A percentile compares a stretch with the other conserved stretches of the same genome.
Evolutionary conservation across 2,113 vertebrate species (phyloP).

Genomic region (Macrotis lagotis): DNA sequence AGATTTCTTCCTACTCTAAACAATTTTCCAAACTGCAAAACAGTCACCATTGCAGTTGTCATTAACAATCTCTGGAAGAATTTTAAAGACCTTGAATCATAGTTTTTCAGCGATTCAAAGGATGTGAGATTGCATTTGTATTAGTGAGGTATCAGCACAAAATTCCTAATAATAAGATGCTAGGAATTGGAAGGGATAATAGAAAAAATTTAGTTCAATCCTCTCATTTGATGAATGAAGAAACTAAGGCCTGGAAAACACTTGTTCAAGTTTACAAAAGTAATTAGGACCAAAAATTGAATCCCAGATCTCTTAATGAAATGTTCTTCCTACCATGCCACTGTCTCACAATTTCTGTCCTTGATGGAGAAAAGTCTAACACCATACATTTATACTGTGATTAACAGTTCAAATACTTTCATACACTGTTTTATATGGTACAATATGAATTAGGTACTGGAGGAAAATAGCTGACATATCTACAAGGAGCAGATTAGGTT

Average conservation of each 20-base stretch:
- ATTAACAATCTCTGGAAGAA: neutral
- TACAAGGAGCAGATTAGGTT: neutral
- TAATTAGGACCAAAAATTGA: neutral
- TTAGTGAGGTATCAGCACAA: neutral
- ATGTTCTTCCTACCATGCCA: neutral
- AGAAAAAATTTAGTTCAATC: neutral
- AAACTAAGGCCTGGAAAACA: neutral
- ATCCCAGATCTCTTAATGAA: neutral
- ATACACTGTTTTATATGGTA: neutral
- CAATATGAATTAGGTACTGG: neutral
- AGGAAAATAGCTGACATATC: neutral
- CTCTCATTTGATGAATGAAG: neutral
- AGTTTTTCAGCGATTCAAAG: neutral
- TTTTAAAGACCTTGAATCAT: neutral
- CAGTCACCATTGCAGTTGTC: neutral
- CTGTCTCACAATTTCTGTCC: neutral
- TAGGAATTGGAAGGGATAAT: neutral
- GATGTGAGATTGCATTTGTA: neutral
- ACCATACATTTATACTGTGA: neutral
- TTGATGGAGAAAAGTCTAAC: neutral
- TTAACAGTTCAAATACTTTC: neutral
- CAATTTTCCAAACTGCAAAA: neutral
- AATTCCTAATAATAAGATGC: neutral
- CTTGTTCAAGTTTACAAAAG: neutral
- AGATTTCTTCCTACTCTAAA: neutral